Evolutionary conservation across 23 tunicate species (phyloP), one percentile per base, ranked within the genome.

Genomic region (Halocynthia roretzi): DNA sequence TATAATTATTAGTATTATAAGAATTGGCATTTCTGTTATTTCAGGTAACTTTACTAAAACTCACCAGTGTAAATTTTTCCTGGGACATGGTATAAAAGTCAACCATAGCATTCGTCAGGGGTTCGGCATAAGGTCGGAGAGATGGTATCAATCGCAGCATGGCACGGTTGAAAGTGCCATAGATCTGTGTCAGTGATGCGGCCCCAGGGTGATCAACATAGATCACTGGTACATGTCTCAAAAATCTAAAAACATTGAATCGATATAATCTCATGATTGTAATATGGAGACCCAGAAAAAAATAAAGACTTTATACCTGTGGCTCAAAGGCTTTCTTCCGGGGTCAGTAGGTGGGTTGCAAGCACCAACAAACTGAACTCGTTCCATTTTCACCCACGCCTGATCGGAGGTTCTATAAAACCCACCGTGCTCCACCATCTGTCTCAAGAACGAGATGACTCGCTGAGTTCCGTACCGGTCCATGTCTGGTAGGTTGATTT

Each of bases 281-380:
- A 44, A 12, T 6, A 12, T 71, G 54, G 11, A 31, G 2, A 31
- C 44, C 44, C 2, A 5, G 2, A 68, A 15, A n/a, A 68, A 11
- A 68, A 18, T 68, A 40, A 65, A 23, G 11, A 10, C 53, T 62
- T 62, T 65, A 58, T 14, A 87, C 95, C 97, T 77, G 87, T 87
- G 87, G 18, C 84, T 60, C 54, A 94, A 65, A 8, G 99, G 99
- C 75, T 94, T 94, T 51, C 99, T 64, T 61, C 99, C 99, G 2
- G 99, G 99, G 67, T 94, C 99, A 73, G 99, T 88, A 7, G 99
- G 99, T 2, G 99, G 99, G 57, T 94, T 94, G 81, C 99, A 94
- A 77, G 99, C 99, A 1, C 99, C 99, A 22, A 94, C 99, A 72
- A 94, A 77, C 71, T 94, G 99, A 5, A 94, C 86, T 8, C 99